Evolutionary conservation across 2,797 vertebrate species (phyloP).

Genomic region (Clarias fuscus): DNA sequence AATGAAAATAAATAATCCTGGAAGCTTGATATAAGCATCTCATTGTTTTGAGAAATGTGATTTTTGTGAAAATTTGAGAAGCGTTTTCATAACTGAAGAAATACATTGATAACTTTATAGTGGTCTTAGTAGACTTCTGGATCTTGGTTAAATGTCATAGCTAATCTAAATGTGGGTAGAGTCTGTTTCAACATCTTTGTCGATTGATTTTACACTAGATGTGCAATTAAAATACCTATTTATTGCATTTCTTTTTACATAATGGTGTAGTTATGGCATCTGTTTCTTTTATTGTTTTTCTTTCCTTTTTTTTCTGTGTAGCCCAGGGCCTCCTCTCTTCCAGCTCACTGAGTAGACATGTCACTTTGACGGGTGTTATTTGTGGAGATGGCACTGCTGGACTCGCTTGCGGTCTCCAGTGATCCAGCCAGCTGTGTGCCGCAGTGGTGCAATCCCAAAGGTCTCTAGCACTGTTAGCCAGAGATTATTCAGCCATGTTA

Average conservation of each 20-base stretch:
- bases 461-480: conserved; percentile 37
- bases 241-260: not conserved
- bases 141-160: not conserved
- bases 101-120: not conserved
- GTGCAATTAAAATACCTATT: not conserved
- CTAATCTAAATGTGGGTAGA: not conserved
- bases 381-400: conserved; percentile 42
- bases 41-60: not conserved
- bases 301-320: not conserved
- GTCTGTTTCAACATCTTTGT: not conserved
- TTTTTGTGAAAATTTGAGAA: not conserved
- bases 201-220: not conserved
- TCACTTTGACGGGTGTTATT: conserved; percentile 43
- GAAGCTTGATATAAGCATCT: not conserved
- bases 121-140: not conserved
- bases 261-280: not conserved
- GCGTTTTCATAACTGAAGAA: not conserved
- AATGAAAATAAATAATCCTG: not conserved
- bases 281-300: not conserved
- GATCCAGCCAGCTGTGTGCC: conserved; percentile 50
- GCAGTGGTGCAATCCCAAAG: conserved; percentile 46
- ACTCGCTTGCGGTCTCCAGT: conserved; percentile 38
- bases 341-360: conserved; percentile 34
- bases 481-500: conserved; percentile 59
- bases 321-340: conserved; percentile 28